phyloP scores from a whole-genome alignment of 2,888 invertebrate species.

The Scaptomyza flava region DNA sequence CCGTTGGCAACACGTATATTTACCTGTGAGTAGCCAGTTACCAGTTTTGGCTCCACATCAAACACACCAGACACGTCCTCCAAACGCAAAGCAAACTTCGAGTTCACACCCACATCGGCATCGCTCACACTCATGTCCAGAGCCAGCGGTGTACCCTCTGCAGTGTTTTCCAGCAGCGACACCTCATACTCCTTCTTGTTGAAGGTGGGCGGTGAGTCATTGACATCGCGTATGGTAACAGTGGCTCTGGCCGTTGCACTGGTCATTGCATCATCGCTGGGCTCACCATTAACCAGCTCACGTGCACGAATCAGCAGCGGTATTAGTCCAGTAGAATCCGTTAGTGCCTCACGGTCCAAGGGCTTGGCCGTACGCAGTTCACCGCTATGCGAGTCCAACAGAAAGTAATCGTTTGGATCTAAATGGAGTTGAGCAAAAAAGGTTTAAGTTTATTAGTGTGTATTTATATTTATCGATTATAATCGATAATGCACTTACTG shows the following conservation, averaged over 20 bases:
- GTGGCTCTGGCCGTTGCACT: conserved; percentile 90
- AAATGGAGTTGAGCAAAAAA: neutral
- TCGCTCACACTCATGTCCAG: conserved; percentile 94
- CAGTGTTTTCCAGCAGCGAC: conserved; percentile 92
- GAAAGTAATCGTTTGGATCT: conserved; percentile 96
- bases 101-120: conserved; percentile 93
- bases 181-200: conserved; percentile 92
- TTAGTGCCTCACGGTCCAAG: conserved; percentile 92
- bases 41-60: conserved; percentile 92
- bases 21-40: conserved; percentile 92
- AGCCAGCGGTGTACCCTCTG: conserved; percentile 92
- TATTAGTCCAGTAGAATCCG: conserved; percentile 91
- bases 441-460: no score
- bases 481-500: conserved; percentile 86
- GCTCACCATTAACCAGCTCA: conserved; percentile 90
- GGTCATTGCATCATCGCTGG: conserved; percentile 88
- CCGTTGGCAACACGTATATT: conserved; percentile 92
- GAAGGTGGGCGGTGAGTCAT: conserved; percentile 94
- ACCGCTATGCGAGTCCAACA: conserved; percentile 91
- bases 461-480: no score
- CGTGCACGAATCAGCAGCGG: conserved; percentile 91
- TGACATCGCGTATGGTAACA: conserved; percentile 94
- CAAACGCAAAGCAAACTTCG: conserved; percentile 91
- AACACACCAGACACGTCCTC: conserved; percentile 93
- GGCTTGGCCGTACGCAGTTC: conserved; percentile 93